phyloP scores from a whole-genome alignment of 2,797 vertebrate species.

The Streptopelia turtur region DNA sequence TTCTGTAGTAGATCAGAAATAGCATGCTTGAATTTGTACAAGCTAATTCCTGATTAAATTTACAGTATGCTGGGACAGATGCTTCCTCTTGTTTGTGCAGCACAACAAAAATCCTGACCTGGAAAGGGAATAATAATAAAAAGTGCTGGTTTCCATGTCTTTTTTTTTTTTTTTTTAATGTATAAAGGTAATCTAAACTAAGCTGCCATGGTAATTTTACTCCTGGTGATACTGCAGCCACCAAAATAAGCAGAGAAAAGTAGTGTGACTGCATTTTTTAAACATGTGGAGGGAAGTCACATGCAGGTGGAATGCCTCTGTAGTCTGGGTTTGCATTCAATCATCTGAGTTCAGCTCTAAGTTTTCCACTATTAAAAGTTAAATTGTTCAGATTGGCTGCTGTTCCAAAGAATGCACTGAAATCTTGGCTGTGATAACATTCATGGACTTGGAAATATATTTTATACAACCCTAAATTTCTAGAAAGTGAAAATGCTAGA shows the following conservation, averaged over 20 bases:
- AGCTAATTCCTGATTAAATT: constrained; percentile 23
- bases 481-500: neutral
- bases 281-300: neutral
- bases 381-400: constrained; percentile 9
- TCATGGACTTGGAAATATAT: neutral
- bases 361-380: constrained; percentile 57
- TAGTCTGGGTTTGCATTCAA: constrained; percentile 4
- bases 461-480: constrained; percentile 37
- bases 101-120: neutral
- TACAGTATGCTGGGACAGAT: neutral
- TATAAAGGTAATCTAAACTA: neutral
- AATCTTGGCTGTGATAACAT: neutral
- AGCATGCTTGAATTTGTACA: neutral
- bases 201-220: neutral
- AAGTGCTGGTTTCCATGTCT: neutral
- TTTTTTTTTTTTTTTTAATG: neutral
- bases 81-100: constrained; percentile 24
- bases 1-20: constrained; percentile 19
- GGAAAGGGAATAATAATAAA: neutral
- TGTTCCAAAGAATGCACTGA: neutral
- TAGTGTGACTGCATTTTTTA: neutral
- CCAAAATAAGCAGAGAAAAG: neutral
- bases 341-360: neutral
- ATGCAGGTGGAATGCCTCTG: constrained; percentile 8
- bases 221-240: neutral